A percentile compares a stretch with the other conserved stretches of the same genome.
These are phyloP conservation scores for Caranx melampygus DNA, from an alignment of 2,113 vertebrate species.

Conservation along the genomic window DNA sequence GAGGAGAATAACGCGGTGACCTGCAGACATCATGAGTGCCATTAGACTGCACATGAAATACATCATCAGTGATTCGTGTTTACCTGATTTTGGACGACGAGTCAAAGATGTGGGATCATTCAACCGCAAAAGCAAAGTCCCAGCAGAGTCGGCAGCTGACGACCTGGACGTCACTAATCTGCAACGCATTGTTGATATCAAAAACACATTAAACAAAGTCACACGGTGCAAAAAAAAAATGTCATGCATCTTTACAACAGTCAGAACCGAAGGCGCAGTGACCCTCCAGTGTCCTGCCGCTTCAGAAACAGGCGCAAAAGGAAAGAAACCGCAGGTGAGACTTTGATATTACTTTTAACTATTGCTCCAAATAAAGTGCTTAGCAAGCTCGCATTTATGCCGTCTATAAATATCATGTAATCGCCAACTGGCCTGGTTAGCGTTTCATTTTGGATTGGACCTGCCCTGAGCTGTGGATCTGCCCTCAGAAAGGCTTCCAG, in stretches of 20 bases:
- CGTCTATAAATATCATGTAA: constrained; percentile 65
- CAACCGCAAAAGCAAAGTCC: background rate
- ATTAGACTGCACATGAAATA: background rate
- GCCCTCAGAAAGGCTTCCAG: constrained; percentile 54
- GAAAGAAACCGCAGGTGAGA: background rate
- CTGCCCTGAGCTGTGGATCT: constrained; percentile 5
- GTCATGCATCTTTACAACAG: background rate
- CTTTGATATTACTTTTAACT: constrained; percentile 24
- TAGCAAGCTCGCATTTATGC: constrained; percentile 35
- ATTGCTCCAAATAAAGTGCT: constrained; percentile 53
- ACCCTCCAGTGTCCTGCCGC: background rate
- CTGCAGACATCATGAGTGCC: background rate
- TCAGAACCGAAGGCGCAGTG: background rate
- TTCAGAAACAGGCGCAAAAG: constrained; percentile 13
- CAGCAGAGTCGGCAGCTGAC: background rate
- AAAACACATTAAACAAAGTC: background rate
- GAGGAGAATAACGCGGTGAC: background rate
- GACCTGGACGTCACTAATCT: background rate
- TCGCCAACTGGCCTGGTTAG: constrained; percentile 35
- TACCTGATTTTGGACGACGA: background rate
- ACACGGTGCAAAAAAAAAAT: background rate
- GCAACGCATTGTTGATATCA: background rate
- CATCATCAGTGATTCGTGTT: background rate
- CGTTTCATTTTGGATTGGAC: constrained; percentile 63
- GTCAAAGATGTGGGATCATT: background rate